Base-by-base conservation (phyloP, 2,113 vertebrate genomes). In the Bambusicola thoracicus region DNA sequence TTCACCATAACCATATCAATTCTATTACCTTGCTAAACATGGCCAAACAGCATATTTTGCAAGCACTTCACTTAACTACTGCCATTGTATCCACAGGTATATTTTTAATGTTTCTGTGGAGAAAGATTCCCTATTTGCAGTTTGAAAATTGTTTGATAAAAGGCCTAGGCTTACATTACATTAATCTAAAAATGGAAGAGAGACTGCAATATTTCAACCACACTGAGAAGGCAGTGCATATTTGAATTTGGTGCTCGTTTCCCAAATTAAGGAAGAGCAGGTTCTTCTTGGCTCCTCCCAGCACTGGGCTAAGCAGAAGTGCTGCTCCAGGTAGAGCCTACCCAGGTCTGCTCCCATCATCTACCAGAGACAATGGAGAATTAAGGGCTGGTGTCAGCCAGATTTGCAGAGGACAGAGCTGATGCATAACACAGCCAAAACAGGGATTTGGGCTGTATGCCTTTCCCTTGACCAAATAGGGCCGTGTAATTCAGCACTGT, bases 11-110 rank as follows among this genome's bases (percentile, higher is more conserved):
- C 14, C 34, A 82, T 75, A 77, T 81, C n/a, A 29, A 24, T 74
- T 80, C n/a, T 62, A 87, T 74, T 90, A 92, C 80, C 36, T 75
- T 86, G 56, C 34, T 87, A 94, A 88, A 77, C 75, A 74, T 32
- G 30, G 34, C 56, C 34, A 81, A 91, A 70, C 41, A 81, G 85
- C 44, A 69, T 51, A 74, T 81, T 85, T 44, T 90, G 51, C 68
- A 78, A 92, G 49, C 8, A 83, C 49, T 43, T 77, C 63, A 81
- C 74, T 1, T 29, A 73, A 75, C 30, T n/a, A 44, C 12, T 81
- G 38, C 10, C 69, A 72, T 68, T 80, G 27, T 62, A 65, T 41
- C 30, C 30, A 56, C 18, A 29, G 6, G 25, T 2, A 46, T 27
- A 13, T 59, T 89, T 89, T 81, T 77, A 87, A 67, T 7, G 8